Evolutionary conservation across 2,888 invertebrate species (phyloP).

Genomic region (Andrena hattorfiana): DNA sequence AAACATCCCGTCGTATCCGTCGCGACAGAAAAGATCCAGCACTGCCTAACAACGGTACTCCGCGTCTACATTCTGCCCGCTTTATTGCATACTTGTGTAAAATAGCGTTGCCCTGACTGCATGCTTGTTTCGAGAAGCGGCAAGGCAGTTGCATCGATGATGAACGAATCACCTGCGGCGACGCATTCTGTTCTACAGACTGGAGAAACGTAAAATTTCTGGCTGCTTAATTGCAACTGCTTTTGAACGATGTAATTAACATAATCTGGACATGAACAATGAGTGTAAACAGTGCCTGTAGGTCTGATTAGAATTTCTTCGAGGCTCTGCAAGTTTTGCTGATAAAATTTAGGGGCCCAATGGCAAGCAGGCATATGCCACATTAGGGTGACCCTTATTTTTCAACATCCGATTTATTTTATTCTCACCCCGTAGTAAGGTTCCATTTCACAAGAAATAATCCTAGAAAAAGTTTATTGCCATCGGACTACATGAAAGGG

Average conservation of each 20-base stretch:
- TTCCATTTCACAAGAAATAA: too few relatives aligned
- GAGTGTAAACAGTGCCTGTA: too few relatives aligned
- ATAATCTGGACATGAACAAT: too few relatives aligned
- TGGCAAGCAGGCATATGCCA: too few relatives aligned
- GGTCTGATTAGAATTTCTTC: too few relatives aligned
- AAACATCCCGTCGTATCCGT: slow-evolving; percentile 14
- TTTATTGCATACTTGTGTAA: slow-evolving; percentile 37
- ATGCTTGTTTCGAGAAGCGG: neutral
- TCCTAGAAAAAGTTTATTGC: too few relatives aligned
- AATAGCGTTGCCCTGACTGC: neutral
- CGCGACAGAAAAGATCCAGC: slow-evolving; percentile 2
- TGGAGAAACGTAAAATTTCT: neutral
- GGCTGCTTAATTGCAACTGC: neutral
- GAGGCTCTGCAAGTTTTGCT: too few relatives aligned
- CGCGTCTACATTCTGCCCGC: neutral
- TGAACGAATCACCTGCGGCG: neutral
- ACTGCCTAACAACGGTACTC: slow-evolving; percentile 23
- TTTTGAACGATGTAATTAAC: neutral
- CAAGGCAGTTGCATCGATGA: slow-evolving; percentile 11
- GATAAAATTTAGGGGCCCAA: too few relatives aligned
- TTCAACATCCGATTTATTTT: too few relatives aligned
- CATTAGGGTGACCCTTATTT: too few relatives aligned
- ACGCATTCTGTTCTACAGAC: neutral
- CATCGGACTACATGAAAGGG: too few relatives aligned
- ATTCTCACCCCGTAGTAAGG: too few relatives aligned